Evolutionary conservation across 1,140 invertebrate species (phyloP), one percentile per base, ranked within the genome.

Genomic region (Rhagoletis pomonella): DNA sequence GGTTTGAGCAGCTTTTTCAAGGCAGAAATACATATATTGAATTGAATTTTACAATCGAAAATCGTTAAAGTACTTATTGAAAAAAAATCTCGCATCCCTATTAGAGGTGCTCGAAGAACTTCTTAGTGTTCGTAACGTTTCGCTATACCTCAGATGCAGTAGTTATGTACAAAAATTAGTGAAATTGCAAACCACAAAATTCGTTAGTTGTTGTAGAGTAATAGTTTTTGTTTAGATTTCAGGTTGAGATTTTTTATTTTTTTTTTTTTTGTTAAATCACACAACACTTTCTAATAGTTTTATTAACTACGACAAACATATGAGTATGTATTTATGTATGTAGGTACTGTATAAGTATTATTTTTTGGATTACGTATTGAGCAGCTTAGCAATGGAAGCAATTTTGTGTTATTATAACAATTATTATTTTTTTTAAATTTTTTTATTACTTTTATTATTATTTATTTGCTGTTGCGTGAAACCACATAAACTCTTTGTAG

Each of bases 401-500:
- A 17, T 62, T 62, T 62, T 29, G 29, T 29, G 29, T 29, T 29
- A 29, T 29, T 29, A 29, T 29, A 29, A 29, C 29, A 29, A 62
- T 62, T 81, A 10, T 19, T 14, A 17, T 6, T 47, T 50, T 55
- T 81, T 67, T 67, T 67, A 4, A 2, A 29, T 39, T 29, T 67
- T 6, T 67, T 67, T 67, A 67, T 67, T 39, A 39, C 6, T 67
- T 42, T 10, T 9, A 29, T 81, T 19, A 0, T 44, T 58, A 7
- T 81, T 62, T 87, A 7, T 89, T 84, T 58, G 17, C 85, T 29
- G 60, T 42, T 62, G 44, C 50, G 85, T 86, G 58, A 86, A 86
- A 86, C 60, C 60, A 86, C 85, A 86, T 86, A 44, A 86, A 86
- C 62, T 86, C 58, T 86, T 86, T 14, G 58, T 60, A 62, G 29